These are phyloP conservation scores for Pterocles orientalis DNA, from an alignment of 2,113 vertebrate species.

Conservation along the genomic window DNA sequence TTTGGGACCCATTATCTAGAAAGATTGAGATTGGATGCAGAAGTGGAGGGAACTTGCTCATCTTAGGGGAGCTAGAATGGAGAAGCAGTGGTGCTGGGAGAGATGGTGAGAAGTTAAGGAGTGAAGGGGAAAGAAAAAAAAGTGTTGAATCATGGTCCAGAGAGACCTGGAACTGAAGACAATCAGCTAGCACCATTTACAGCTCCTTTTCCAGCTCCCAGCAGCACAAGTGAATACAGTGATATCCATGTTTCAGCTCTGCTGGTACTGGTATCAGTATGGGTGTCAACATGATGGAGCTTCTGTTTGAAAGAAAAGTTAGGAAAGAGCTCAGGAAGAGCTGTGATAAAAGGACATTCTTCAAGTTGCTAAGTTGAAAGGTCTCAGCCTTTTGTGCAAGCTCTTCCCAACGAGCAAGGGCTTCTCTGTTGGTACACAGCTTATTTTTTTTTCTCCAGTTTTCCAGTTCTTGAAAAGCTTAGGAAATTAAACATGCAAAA, in stretches of 20 bases:
- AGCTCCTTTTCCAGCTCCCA: not conserved
- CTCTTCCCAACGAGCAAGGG: not conserved
- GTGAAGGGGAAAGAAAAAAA: not conserved
- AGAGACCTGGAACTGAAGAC: not conserved
- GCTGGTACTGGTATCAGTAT: not conserved
- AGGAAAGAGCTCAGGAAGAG: not conserved
- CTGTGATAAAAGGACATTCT: not conserved
- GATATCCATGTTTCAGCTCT: not conserved
- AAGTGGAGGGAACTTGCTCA: not conserved
- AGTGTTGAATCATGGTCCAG: not conserved
- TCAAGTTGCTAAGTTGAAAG: not conserved
- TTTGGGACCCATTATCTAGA: not conserved
- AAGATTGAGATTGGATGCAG: not conserved
- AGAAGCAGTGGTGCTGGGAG: not conserved
- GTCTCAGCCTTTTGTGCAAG: not conserved
- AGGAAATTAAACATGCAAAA: not conserved
- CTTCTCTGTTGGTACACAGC: not conserved
- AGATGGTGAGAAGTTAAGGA: not conserved
- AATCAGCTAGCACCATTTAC: not conserved
- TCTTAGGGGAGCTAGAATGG: not conserved
- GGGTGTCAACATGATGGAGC: not conserved
- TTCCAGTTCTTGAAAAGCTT: slow-evolving; percentile 14
- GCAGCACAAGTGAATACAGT: not conserved
- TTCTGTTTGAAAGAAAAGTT: not conserved
- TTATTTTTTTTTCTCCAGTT: not conserved